A percentile compares a stretch with the other conserved stretches of the same genome.
phyloP scores from a whole-genome alignment of 2,888 invertebrate species.

The Creontiades dilutus region DNA sequence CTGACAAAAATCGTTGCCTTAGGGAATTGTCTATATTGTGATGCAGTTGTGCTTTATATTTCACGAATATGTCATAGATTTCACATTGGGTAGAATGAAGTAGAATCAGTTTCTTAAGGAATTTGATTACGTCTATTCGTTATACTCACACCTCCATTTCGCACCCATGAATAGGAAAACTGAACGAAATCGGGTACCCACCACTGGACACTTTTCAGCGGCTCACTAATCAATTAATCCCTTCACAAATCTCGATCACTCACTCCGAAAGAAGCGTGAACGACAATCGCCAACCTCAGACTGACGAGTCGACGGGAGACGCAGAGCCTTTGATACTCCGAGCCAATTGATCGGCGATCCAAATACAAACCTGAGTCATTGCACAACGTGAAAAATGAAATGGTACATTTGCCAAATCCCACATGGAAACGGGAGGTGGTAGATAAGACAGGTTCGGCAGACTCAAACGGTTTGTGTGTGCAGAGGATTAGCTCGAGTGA shows the following conservation, averaged over 20 bases:
- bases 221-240: neutral
- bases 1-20: no score
- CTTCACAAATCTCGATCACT: neutral
- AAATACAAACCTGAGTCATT: conserved; percentile 7
- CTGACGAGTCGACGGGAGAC: conserved; percentile 14
- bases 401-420: neutral
- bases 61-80: no score
- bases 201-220: neutral
- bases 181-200: neutral
- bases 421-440: neutral
- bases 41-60: no score
- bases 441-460: neutral
- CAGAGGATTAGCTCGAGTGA: neutral
- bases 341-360: conserved; percentile 7
- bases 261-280: neutral
- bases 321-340: neutral
- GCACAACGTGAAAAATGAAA: conserved; percentile 2
- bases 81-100: no score
- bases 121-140: no score
- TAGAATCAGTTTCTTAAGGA: no score
- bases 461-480: neutral
- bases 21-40: no score
- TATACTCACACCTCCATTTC: conserved; percentile 39
- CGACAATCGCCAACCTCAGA: neutral
- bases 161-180: neutral